Base-by-base conservation (phyloP, 2,888 invertebrate species). In the Cheilosia vulpina region DNA sequence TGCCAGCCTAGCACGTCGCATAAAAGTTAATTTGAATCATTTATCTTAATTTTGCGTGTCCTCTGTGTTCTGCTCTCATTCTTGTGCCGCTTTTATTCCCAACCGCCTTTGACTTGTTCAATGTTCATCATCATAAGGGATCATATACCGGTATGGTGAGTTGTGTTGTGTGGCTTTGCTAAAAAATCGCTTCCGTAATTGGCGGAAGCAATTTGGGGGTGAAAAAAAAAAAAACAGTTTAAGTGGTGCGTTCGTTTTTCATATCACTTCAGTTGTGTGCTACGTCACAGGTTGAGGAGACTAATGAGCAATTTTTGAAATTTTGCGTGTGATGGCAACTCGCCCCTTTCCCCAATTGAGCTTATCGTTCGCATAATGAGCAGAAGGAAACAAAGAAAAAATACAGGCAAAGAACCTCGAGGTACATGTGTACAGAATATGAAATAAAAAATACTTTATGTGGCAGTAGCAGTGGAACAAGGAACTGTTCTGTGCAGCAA, bases 21-120 rank as follows among this genome's bases (percentile, higher is more conserved):
- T 66, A 81, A 72, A 85, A 85, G 85, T 85, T 85, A 85, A 85
- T 85, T 85, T 81, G 76, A 77, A 77, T 85, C 85, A 85, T 85
- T 85, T 85, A 85, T 85, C 85, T 85, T 85, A 85, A 81, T 85
- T 85, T 81, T 81, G 66, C 75, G 80, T 81, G 81, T 81, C 81
- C 81, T 85, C 55, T 66, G 66, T 72, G 76, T 47, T 71, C 47
- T 47, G 69, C 41, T 69, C 57, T 77, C 66, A 41, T 66, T 60
- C 53, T 43, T 52, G 50, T 11, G 62, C 55, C 43, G 41, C 68
- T 72, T 55, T 7, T 34, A 19, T 55, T 55, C 17, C 34, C 55
- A 17, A 34, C 55, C 31, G 55, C 15, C 52, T 52, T 52, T 21
- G 52, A 52, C 52, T 52, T 52, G 52, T 24, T 52, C 31, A 31